phyloP scores from a whole-genome alignment of 2,888 invertebrate species.

The Platynereis dumerilii region DNA sequence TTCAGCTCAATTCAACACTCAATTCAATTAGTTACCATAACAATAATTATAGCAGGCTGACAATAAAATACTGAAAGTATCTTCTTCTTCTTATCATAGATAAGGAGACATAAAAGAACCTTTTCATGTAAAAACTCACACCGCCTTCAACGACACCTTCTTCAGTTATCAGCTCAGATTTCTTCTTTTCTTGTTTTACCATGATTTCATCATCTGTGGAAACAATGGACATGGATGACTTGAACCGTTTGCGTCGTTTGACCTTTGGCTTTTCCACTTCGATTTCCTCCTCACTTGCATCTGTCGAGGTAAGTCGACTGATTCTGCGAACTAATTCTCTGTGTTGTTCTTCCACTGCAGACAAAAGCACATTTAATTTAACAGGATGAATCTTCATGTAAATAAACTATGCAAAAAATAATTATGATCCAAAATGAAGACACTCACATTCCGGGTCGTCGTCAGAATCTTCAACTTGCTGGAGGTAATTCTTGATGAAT shows the following conservation, averaged over 20 bases:
- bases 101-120: too few species aligned
- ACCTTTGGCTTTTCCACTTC: constrained; percentile 3
- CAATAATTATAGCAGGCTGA: too few species aligned
- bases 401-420: too few species aligned
- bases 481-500: constrained; percentile 25
- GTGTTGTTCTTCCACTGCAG: constrained; percentile 16
- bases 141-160: constrained; percentile 32
- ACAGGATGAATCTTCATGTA: not conserved
- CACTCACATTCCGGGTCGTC: not conserved
- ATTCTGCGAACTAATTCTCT: constrained; percentile 16
- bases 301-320: constrained; percentile 5
- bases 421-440: too few species aligned
- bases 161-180: constrained; percentile 16
- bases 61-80: too few species aligned
- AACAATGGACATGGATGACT: not conserved
- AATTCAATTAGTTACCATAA: too few species aligned
- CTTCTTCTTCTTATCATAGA: too few species aligned
- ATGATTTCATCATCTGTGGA: not conserved
- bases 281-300: not conserved
- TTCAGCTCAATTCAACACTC: too few species aligned
- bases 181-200: constrained; percentile 14
- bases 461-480: not conserved
- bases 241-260: constrained; percentile 10
- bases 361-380: not conserved
- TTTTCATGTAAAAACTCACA: too few species aligned